Percentiles rank a stretch among this genome's conserved stretches.
These are phyloP conservation scores for Drosophila mulleri DNA, from an alignment of 2,888 invertebrate genomes.

Conservation along the genomic window DNA sequence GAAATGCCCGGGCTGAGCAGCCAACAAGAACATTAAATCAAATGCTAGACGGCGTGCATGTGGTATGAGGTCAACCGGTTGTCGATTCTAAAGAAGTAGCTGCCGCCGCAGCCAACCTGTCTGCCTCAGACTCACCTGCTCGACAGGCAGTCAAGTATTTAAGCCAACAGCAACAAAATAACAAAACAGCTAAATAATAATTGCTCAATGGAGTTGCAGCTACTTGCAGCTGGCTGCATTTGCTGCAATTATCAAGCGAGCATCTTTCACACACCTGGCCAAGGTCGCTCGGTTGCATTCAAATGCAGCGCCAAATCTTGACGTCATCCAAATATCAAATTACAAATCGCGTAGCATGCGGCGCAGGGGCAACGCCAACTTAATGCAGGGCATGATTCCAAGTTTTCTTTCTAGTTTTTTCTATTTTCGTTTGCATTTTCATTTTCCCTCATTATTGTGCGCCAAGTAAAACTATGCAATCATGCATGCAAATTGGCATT, in stretches of 20 bases:
- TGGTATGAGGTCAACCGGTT: constrained; percentile 78
- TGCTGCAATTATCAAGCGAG: constrained; percentile 27
- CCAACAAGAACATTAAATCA: constrained; percentile 58
- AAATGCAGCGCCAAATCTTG: not conserved
- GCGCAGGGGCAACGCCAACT: constrained; percentile 30
- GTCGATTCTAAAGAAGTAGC: constrained; percentile 60
- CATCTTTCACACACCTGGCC: constrained; percentile 38
- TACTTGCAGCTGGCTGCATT: constrained; percentile 20
- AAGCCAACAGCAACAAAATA: constrained; percentile 24
- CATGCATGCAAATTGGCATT: not conserved
- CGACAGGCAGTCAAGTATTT: constrained; percentile 10
- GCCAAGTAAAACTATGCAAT: not conserved
- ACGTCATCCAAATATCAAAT: constrained; percentile 13
- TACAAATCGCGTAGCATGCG: constrained; percentile 12
- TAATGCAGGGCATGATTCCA: not conserved
- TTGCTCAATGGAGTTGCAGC: constrained; percentile 10
- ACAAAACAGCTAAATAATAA: constrained; percentile 12
- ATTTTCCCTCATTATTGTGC: not conserved
- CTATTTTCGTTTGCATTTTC: not conserved
- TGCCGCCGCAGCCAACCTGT: constrained; percentile 43
- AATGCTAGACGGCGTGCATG: constrained; percentile 63
- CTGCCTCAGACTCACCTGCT: constrained; percentile 31
- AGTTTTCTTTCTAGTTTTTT: not conserved
- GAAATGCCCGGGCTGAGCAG: constrained; percentile 17
- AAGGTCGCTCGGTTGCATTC: constrained; percentile 36